Conservation (phyloP, 2,888 invertebrate species). For the Polia nebulosa region DNA sequence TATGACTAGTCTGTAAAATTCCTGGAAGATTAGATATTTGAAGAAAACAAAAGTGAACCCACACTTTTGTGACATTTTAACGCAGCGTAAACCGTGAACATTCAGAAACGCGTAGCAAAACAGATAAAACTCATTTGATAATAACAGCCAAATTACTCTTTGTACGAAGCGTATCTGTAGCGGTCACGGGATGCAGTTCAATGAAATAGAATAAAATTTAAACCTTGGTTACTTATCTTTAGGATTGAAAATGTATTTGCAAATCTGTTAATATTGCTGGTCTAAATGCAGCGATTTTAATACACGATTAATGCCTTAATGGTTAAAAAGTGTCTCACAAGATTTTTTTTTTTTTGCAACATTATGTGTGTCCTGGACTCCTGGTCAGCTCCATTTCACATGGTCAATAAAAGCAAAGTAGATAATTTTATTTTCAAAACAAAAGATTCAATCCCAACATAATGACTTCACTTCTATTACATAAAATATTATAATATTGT, state of each 20-base stretch:
- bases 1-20: not conserved
- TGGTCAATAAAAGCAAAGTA: no score
- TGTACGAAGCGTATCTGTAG: not conserved
- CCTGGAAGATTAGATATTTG: not conserved
- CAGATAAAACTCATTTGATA: not conserved
- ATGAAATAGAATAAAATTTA: no score
- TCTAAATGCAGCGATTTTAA: no score
- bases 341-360: no score
- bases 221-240: no score
- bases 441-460: not conserved
- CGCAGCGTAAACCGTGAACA: not conserved
- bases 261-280: no score
- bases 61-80: conserved; percentile 1
- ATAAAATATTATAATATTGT: not conserved
- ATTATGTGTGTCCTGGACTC: no score
- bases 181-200: not conserved
- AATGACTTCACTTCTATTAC: not conserved
- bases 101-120: not conserved
- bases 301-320: no score
- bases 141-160: not conserved
- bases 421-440: no score
- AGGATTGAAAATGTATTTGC: no score
- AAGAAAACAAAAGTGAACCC: not conserved
- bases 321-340: no score
- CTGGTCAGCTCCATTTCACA: no score